A percentile compares a stretch with the other conserved stretches of the same genome.
phyloP scores from a whole-genome alignment of 2,113 vertebrate genomes.

The Daubentonia madagascariensis region DNA sequence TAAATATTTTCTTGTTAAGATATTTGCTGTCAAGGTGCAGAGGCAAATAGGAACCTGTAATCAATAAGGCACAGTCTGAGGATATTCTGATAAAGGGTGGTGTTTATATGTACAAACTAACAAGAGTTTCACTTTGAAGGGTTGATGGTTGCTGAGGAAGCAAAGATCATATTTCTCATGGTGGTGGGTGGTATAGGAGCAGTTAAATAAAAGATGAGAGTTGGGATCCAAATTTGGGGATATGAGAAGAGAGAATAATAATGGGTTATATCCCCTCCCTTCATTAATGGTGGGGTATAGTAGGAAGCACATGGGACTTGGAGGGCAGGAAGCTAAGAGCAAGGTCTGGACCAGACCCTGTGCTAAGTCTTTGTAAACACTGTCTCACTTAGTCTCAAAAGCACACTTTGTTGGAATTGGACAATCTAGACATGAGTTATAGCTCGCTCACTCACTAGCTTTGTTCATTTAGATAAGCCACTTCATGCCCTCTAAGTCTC shows the following conservation, averaged over 20 bases:
- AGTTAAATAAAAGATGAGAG: not conserved
- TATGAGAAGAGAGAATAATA: not conserved
- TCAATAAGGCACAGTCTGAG: not conserved
- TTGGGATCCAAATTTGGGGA: not conserved
- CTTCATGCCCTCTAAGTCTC: not conserved
- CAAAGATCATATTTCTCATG: not conserved
- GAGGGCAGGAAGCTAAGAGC: not conserved
- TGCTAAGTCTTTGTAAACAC: not conserved
- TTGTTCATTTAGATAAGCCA: not conserved
- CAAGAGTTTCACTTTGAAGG: not conserved
- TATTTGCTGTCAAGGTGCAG: not conserved
- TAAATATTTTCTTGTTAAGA: not conserved
- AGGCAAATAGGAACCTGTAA: not conserved
- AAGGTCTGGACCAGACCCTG: too few species aligned
- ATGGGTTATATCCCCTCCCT: not conserved
- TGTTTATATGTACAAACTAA: not conserved
- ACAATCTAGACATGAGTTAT: not conserved
- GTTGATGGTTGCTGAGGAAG: not conserved
- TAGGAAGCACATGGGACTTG: not conserved
- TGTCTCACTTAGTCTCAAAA: not conserved
- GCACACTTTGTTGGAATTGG: not conserved
- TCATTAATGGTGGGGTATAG: not conserved
- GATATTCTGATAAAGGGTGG: not conserved
- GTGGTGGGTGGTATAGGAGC: not conserved
- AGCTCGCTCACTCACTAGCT: not conserved